A percentile compares a stretch with the other conserved stretches of the same genome.
These are phyloP conservation scores for Gymnobelideus leadbeateri DNA, from an alignment of 2,113 vertebrate genomes.

Conservation along the genomic window DNA sequence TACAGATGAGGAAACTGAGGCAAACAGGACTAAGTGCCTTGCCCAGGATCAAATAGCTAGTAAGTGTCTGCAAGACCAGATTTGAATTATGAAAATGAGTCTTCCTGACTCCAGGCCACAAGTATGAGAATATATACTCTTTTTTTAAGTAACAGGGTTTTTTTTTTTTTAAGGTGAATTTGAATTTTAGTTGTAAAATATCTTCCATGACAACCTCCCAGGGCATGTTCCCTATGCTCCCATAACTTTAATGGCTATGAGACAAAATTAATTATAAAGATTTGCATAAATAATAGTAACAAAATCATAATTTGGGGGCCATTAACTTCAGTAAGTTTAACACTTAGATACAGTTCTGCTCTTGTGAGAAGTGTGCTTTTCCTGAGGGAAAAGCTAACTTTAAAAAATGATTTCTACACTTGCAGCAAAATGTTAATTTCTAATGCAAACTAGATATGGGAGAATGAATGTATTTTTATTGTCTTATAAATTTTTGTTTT, in stretches of 20 bases:
- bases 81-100: neutral
- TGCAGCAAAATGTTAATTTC: conserved; percentile 19
- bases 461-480: neutral
- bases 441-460: conserved; percentile 16
- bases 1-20: neutral
- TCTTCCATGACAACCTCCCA: neutral
- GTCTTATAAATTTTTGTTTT: conserved; percentile 12
- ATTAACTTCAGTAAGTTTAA: conserved; percentile 7
- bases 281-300: conserved; percentile 27
- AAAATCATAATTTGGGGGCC: neutral
- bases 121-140: neutral
- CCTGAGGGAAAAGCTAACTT: neutral
- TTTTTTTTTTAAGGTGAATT: conserved; percentile 48
- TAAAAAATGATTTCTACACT: neutral
- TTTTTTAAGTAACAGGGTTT: neutral
- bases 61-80: neutral
- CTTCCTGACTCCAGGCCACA: neutral
- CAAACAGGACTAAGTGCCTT: neutral
- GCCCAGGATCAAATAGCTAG: neutral
- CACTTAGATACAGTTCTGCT: conserved; percentile 6
- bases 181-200: conserved; percentile 10
- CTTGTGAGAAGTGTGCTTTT: neutral
- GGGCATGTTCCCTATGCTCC: neutral
- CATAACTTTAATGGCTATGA: conserved; percentile 36
- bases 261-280: neutral